Percentiles rank a stretch among this genome's conserved stretches.
phyloP scores from a whole-genome alignment of 2,888 invertebrate genomes.

The Invenusta paracnida region DNA sequence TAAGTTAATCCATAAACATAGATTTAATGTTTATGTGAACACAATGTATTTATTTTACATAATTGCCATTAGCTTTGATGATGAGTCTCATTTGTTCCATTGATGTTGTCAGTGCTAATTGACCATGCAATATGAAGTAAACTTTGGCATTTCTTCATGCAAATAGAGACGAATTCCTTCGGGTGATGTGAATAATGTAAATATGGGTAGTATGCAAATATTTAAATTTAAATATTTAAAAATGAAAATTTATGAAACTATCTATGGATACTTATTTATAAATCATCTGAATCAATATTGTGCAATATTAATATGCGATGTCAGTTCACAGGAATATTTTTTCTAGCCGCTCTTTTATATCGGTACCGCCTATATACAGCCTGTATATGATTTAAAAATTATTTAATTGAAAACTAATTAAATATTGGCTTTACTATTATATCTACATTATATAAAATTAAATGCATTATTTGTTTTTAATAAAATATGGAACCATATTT shows the following conservation, averaged over 20 bases:
- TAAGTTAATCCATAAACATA: background rate
- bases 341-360: background rate
- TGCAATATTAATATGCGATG: background rate
- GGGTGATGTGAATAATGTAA: background rate
- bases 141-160: background rate
- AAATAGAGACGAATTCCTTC: background rate
- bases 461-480: no score
- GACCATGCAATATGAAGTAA: background rate
- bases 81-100: background rate
- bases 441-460: no score
- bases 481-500: no score
- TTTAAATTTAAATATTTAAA: background rate
- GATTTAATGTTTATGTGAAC: background rate
- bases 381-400: no score
- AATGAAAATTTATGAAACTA: background rate
- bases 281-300: background rate
- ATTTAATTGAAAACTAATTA: no score
- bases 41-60: no score
- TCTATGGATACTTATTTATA: background rate
- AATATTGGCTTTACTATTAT: no score
- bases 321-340: background rate
- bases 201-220: background rate
- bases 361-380: no score
- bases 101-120: background rate
- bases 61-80: no score